Conservation (phyloP, 2,888 invertebrate genomes). For the Ophion ellenae region DNA sequence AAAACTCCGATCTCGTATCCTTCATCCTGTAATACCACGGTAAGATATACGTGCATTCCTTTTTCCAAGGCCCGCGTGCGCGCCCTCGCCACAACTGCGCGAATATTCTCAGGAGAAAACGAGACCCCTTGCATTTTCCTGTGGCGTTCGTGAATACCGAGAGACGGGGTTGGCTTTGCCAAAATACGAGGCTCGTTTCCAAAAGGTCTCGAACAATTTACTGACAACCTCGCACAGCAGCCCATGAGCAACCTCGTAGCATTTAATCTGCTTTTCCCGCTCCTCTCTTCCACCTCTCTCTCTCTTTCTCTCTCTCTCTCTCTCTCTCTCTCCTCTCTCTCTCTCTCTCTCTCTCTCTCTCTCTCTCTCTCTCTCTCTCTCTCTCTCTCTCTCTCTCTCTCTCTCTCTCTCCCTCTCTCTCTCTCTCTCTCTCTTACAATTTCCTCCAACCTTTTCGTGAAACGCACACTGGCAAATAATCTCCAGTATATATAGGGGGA, state of each 20-base stretch:
- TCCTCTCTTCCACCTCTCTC: constrained; percentile 16
- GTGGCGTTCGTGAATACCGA: neutral
- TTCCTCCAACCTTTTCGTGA: neutral
- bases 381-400: neutral
- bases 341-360: neutral
- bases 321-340: too few relatives aligned
- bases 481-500: too few relatives aligned
- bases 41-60: neutral
- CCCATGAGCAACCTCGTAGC: constrained; percentile 64
- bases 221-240: constrained; percentile 32
- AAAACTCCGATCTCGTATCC: neutral
- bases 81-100: neutral
- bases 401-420: too few relatives aligned
- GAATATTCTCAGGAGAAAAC: constrained; percentile 13
- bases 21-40: constrained; percentile 1
- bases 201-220: constrained; percentile 68
- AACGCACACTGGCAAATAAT: too few relatives aligned
- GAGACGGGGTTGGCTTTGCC: constrained; percentile 55
- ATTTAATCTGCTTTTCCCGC: constrained; percentile 65
- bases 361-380: neutral
- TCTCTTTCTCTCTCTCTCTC: too few relatives aligned
- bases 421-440: neutral
- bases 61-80: neutral
- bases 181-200: constrained; percentile 69
- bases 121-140: constrained; percentile 15